Evolutionary conservation across 2,113 vertebrate genomes (phyloP), one percentile per base, ranked within the genome.

Genomic region (Periophthalmus modestus): DNA sequence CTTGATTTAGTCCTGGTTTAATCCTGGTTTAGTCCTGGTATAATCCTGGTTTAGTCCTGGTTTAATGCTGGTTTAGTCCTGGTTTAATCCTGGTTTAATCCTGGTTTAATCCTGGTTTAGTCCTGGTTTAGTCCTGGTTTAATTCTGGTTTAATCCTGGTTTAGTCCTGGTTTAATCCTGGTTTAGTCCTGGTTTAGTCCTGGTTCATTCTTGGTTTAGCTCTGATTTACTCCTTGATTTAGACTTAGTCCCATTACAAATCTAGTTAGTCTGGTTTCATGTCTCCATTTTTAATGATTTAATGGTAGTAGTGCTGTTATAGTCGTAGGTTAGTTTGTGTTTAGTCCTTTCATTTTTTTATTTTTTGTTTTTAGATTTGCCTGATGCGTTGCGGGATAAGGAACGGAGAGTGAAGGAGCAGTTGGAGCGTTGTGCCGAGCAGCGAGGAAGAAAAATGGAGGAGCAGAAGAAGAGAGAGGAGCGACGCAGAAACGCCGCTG

Each of bases 371-470:
- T 34, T 84, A 97, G 96, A 94, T 84, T 93, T 92, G 63, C 89
- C 92, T 2, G 95, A 95, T 59, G 91, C 86, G 84, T 95, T 97
- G 79, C 86, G 88, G 48, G 95, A 97, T 68, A 98, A 97, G 79
- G 95, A 98, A 83, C 94, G 91, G 3, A 94, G 96, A 9, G 92
- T 89, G 2, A 94, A 93, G 79, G 91, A 95, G 86, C 96, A 96
- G 52, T 95, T 97, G 78, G 95, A 96, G 77, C 96, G 95, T 74
- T 89, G 94, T 46, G 84, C 95, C 0, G 95, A 96, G 77, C 95
- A 98, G 82, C 86, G 96, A 36, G 95, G 94, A 88, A 93, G 91
- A 87, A 96, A 94, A 72, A 83, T 98, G 88, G 95, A 96, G 82
- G 95, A 96, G 43, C 96, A 97, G 83, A 90, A 91, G 18, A 94